phyloP scores from a whole-genome alignment of 2,113 vertebrate genomes.

The Shinisaurus crocodilurus region DNA sequence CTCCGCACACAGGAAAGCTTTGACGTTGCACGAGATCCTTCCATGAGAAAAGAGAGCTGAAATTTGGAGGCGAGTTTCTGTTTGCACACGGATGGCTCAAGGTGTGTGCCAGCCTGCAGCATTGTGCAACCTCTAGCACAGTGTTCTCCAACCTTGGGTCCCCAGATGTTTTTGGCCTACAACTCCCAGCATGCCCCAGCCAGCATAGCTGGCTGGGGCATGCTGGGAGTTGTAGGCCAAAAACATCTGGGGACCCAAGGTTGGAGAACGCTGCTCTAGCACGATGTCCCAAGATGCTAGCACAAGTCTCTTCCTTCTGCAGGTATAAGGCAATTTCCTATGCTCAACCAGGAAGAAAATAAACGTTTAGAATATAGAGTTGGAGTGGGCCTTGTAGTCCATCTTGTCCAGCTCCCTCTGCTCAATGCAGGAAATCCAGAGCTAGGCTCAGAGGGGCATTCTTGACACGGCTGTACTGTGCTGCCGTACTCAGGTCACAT shows the following conservation, averaged over 20 bases:
- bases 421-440: background rate
- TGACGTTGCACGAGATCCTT: background rate
- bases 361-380: background rate
- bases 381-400: background rate
- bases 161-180: too few species aligned
- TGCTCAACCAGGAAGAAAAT: background rate
- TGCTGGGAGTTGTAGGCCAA: too few species aligned
- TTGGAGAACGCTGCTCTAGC: too few species aligned
- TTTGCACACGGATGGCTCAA: background rate
- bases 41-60: background rate
- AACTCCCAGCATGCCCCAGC: too few species aligned
- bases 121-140: background rate
- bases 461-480: background rate
- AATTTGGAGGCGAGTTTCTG: background rate
- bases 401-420: background rate
- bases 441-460: background rate
- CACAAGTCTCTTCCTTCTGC: background rate
- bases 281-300: background rate
- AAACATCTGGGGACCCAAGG: too few species aligned
- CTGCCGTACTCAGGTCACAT: too few species aligned
- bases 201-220: too few species aligned
- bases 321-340: background rate
- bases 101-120: background rate
- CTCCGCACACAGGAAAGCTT: background rate
- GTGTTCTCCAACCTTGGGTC: too few species aligned